Percentiles rank a stretch among this genome's conserved stretches.
phyloP scores from a whole-genome alignment of 2,888 invertebrate genomes.

The Aricia artaxerxes region DNA sequence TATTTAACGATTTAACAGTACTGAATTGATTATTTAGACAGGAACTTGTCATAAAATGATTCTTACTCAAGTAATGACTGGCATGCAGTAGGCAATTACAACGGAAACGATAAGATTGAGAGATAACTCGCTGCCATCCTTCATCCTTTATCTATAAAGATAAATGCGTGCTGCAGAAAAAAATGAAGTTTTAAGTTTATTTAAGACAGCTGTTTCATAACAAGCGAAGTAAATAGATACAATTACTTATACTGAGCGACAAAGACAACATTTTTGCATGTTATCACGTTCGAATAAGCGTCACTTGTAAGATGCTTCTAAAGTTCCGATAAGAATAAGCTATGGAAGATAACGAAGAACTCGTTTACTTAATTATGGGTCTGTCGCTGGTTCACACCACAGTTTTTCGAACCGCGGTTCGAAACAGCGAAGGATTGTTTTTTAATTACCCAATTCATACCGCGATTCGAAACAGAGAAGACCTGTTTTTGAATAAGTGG shows the following conservation, averaged over 20 bases:
- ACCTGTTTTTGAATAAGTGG: too few species aligned
- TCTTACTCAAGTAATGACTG: not conserved
- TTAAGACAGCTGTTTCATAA: not conserved
- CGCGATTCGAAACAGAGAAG: too few species aligned
- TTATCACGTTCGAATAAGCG: not conserved
- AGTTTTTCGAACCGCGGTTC: too few species aligned
- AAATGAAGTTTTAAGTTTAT: not conserved
- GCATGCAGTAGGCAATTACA: not conserved
- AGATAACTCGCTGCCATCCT: conserved; percentile 2
- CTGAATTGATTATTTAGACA: not conserved
- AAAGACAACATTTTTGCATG: not conserved
- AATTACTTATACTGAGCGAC: not conserved
- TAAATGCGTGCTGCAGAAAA: not conserved
- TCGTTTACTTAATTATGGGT: too few species aligned
- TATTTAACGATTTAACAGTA: too few species aligned
- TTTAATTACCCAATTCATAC: too few species aligned
- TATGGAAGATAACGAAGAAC: too few species aligned
- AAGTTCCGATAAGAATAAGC: too few species aligned
- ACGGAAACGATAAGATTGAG: not conserved
- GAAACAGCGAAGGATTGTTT: too few species aligned
- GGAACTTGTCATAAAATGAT: not conserved
- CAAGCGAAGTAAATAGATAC: not conserved
- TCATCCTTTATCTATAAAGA: not conserved
- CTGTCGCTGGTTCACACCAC: too few species aligned
- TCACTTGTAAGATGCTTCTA: not conserved